Evolutionary conservation across 64 coral and sea anemone species (phyloP).

Genomic region (Pachyseris speciosa): DNA sequence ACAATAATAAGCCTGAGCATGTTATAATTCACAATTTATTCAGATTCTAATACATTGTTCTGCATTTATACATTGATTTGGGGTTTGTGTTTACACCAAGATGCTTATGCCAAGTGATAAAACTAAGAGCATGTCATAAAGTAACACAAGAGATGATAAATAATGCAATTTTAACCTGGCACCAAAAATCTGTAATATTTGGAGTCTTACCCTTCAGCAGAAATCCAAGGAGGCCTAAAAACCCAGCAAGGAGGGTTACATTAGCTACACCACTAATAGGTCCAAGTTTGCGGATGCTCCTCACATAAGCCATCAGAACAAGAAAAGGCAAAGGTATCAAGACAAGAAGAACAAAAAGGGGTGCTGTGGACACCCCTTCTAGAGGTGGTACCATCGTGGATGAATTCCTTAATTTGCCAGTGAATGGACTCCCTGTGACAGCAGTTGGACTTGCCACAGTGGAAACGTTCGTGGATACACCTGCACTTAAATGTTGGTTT

Average conservation of each 20-base stretch:
- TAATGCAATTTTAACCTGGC: neutral
- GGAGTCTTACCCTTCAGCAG: slow-evolving; percentile 64
- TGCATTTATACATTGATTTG: no score
- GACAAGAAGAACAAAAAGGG: slow-evolving; percentile 71
- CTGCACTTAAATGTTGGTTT: neutral
- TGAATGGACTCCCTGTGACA: neutral
- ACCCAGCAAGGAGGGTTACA: slow-evolving; percentile 78
- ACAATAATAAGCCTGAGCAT: no score
- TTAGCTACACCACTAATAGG: slow-evolving; percentile 92
- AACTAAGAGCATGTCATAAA: no score
- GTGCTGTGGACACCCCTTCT: slow-evolving; percentile 35
- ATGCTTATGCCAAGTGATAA: no score
- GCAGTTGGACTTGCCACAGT: slow-evolving; percentile 9
- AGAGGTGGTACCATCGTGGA: slow-evolving; percentile 35
- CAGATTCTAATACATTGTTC: no score
- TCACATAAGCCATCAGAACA: slow-evolving; percentile 79
- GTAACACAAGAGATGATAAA: neutral
- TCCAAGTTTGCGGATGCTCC: slow-evolving; percentile 89
- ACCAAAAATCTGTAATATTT: neutral
- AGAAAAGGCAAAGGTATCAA: slow-evolving; percentile 88
- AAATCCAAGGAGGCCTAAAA: slow-evolving; percentile 79
- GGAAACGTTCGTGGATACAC: neutral
- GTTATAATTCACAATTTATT: no score
- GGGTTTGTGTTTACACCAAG: no score
- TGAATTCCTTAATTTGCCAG: slow-evolving; percentile 19